phyloP scores from a whole-genome alignment of 2,113 vertebrate species.

The Pogona vitticeps region DNA sequence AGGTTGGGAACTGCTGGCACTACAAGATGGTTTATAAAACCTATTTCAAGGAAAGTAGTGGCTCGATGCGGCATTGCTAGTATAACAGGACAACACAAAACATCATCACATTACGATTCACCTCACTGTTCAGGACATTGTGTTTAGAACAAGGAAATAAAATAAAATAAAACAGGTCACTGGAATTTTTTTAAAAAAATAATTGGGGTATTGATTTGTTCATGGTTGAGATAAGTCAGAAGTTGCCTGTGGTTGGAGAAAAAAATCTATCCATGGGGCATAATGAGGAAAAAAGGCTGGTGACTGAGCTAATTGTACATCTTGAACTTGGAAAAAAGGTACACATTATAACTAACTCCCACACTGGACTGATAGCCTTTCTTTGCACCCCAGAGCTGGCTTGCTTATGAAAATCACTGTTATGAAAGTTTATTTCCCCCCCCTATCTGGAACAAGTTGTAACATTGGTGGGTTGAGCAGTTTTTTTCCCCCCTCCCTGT shows the following conservation, averaged over 20 bases:
- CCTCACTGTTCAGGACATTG: conserved; percentile 28
- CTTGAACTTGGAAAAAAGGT: conserved; percentile 37
- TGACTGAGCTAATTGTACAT: conserved; percentile 41
- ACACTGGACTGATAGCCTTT: conserved; percentile 2
- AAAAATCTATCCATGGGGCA: conserved; percentile 49
- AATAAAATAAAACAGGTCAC: conserved; percentile 41
- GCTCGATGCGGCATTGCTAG: not conserved
- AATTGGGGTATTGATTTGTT: conserved; percentile 58
- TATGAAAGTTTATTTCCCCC: conserved; percentile 31
- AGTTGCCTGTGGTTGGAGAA: conserved; percentile 23
- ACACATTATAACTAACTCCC: conserved; percentile 30
- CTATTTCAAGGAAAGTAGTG: no score
- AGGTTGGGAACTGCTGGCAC: not conserved
- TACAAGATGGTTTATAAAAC: not conserved
- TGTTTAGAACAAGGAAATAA: conserved; percentile 21
- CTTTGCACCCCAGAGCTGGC: conserved; percentile 45
- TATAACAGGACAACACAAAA: no score
- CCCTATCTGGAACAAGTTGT: conserved; percentile 7
- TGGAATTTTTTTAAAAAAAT: conserved; percentile 37
- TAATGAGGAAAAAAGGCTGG: not conserved
- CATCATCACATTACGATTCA: no score
- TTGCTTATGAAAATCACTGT: conserved; percentile 52
- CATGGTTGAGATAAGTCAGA: conserved; percentile 43
- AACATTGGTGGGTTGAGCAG: not conserved
- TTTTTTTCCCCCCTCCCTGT: not conserved